Evolutionary conservation across 2,888 invertebrate species (phyloP).

Genomic region (Heliconius charithonia): DNA sequence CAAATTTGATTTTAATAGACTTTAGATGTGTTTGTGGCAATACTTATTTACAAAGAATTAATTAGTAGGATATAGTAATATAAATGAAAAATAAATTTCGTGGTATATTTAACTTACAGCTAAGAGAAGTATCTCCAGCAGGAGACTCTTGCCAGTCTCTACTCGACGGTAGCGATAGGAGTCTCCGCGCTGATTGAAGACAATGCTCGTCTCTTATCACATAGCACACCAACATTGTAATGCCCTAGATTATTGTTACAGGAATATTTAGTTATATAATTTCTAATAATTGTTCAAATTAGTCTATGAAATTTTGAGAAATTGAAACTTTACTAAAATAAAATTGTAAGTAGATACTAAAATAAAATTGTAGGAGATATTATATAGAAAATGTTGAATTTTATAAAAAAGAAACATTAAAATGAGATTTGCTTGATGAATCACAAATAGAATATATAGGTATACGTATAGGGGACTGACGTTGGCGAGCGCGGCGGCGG

Average conservation of each 20-base stretch:
- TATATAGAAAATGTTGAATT: not conserved
- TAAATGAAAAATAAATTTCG: not conserved
- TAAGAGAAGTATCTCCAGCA: conserved; percentile 84
- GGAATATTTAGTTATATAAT: not conserved
- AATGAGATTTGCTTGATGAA: too few species aligned
- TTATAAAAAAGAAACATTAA: not conserved
- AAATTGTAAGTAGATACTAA: rapidly evolving
- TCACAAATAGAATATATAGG: too few species aligned
- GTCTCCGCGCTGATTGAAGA: conserved; percentile 69
- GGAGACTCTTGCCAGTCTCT: conserved; percentile 81
- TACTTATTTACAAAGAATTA: too few species aligned
- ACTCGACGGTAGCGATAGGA: conserved; percentile 64
- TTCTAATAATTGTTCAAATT: too few species aligned
- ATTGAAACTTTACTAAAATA: not conserved
- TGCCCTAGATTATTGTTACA: conserved; percentile 70
- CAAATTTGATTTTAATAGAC: not conserved
- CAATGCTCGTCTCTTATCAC: conserved; percentile 84
- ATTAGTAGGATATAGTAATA: too few species aligned
- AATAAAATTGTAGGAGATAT: not conserved
- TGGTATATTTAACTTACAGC: conserved; percentile 75
- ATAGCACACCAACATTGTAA: conserved; percentile 84
- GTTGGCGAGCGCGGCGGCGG: conserved; percentile 68
- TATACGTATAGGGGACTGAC: conserved; percentile 53
- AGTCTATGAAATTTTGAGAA: too few species aligned
- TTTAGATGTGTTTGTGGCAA: not conserved